phyloP scores from a whole-genome alignment of 2,888 invertebrate species.

The Empis stercorea region DNA sequence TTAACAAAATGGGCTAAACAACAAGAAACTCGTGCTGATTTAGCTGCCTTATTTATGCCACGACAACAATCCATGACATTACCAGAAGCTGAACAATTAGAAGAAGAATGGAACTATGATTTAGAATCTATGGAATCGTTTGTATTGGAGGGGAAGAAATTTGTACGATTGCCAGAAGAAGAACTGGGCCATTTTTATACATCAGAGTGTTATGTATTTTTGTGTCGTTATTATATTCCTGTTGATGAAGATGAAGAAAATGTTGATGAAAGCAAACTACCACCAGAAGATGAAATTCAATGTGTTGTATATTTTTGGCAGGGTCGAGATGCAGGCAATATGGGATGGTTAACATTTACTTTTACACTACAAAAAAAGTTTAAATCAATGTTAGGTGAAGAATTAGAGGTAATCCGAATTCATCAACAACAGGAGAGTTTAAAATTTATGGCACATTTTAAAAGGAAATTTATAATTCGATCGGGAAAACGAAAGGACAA shows the following conservation, averaged over 20 bases:
- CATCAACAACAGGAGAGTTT: slow-evolving; percentile 98
- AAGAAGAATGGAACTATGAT: slow-evolving; percentile 97
- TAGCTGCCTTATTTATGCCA: slow-evolving; percentile 90
- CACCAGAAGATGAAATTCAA: slow-evolving; percentile 46
- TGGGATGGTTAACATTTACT: slow-evolving; percentile 99
- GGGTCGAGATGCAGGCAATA: slow-evolving; percentile 90
- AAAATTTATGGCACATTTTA: slow-evolving; percentile 96
- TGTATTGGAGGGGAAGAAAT: slow-evolving; percentile 92
- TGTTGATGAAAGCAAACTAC: slow-evolving; percentile 23
- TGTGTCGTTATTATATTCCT: slow-evolving; percentile 89
- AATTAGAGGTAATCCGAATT: slow-evolving; percentile 87
- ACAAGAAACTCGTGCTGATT: slow-evolving; percentile 84
- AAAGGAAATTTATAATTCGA: slow-evolving; percentile 83
- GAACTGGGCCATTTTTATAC: slow-evolving; percentile 87
- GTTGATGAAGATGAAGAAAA: slow-evolving; percentile 44
- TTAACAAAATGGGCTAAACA: slow-evolving; percentile 81
- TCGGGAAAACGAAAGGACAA: slow-evolving; percentile 64
- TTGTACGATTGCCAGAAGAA: slow-evolving; percentile 89
- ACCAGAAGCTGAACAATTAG: slow-evolving; percentile 72
- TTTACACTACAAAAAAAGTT: slow-evolving; percentile 91
- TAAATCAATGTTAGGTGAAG: slow-evolving; percentile 74
- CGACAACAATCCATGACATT: slow-evolving; percentile 79
- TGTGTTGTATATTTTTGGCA: slow-evolving; percentile 99
- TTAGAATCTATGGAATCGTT: slow-evolving; percentile 96
- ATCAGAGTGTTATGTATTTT: slow-evolving; percentile 93